A percentile compares a stretch with the other conserved stretches of the same genome.
Evolutionary conservation across 2,888 invertebrate genomes (phyloP).

Genomic region (Tanytarsus gracilentus): DNA sequence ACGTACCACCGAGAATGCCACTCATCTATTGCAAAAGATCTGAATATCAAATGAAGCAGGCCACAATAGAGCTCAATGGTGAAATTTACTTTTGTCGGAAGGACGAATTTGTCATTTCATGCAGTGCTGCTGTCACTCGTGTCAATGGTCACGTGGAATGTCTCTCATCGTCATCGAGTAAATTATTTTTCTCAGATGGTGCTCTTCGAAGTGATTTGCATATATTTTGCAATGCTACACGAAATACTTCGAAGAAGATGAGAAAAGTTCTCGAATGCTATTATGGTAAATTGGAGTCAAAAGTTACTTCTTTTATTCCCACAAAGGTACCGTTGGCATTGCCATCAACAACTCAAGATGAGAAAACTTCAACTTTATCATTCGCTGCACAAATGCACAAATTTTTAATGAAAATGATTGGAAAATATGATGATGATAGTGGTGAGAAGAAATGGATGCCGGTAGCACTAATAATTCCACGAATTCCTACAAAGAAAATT

Average conservation of each 20-base stretch:
- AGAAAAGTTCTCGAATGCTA: neutral
- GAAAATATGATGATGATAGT: no score
- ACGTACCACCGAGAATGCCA: neutral
- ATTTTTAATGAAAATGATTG: no score
- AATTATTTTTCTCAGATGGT: neutral
- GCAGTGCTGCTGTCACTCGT: neutral
- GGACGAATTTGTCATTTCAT: neutral
- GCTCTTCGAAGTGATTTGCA: neutral
- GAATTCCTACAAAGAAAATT: no score
- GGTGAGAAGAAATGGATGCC: no score
- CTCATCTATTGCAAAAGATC: constrained; percentile 8
- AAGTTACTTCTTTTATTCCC: neutral
- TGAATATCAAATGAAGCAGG: neutral
- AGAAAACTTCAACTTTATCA: no score
- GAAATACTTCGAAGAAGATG: neutral
- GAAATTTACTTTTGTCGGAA: neutral
- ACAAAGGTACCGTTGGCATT: no score
- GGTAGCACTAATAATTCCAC: no score
- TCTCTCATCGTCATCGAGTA: neutral
- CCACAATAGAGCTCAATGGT: neutral
- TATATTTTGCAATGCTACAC: neutral
- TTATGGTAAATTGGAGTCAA: neutral
- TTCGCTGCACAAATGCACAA: no score
- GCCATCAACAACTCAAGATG: no score
- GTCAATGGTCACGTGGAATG: neutral